phyloP scores from a whole-genome alignment of 2,113 vertebrate genomes.

The Brachirus orientalis region DNA sequence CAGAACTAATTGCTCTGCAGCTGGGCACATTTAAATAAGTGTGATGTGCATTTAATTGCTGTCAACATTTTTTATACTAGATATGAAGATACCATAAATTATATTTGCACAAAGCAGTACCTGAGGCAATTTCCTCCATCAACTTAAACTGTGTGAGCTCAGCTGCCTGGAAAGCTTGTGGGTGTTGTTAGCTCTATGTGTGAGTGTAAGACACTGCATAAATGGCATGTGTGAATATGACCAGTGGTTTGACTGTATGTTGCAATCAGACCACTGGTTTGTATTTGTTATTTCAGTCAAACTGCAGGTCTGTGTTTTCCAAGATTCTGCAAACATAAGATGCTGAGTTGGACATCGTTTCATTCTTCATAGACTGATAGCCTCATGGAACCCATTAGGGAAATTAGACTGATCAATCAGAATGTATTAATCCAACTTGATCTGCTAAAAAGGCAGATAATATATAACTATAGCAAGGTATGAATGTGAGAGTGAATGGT shows the following conservation, averaged over 20 bases:
- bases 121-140: conserved; percentile 52
- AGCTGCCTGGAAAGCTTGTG: conserved; percentile 38
- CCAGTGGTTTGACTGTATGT: not conserved
- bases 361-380: conserved; percentile 28
- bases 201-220: too few species aligned
- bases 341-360: conserved; percentile 34
- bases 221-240: not conserved
- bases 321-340: conserved; percentile 4
- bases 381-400: conserved; percentile 55
- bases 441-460: conserved; percentile 35
- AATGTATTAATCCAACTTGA: conserved; percentile 48
- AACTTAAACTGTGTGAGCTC: conserved; percentile 57
- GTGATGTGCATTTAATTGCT: conserved; percentile 35
- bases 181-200: too few species aligned
- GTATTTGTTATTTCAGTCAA: conserved; percentile 10
- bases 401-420: conserved; percentile 67
- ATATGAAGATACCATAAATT: conserved; percentile 42
- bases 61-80: conserved; percentile 14
- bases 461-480: conserved; percentile 1
- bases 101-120: conserved; percentile 54
- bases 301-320: not conserved
- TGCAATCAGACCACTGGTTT: not conserved
- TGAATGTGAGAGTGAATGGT: too few species aligned
- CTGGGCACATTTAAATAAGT: conserved; percentile 27
- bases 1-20: conserved; percentile 3